These are phyloP conservation scores for Coelopa pilipes DNA, from an alignment of 2,888 invertebrate species.

Conservation along the genomic window DNA sequence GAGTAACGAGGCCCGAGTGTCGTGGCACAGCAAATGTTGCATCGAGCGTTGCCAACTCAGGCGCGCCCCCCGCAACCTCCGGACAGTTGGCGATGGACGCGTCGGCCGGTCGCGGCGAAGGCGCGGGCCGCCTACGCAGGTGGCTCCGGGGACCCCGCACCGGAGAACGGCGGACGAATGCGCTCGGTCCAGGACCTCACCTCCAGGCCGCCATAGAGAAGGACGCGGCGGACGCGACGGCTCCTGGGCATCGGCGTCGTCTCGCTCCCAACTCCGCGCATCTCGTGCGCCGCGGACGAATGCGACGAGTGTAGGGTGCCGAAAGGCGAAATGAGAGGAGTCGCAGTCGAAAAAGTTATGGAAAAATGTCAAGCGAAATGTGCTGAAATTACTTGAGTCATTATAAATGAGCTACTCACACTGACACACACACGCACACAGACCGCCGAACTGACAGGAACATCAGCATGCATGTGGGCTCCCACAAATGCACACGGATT, in stretches of 20 bases:
- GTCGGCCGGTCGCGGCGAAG: too few relatives aligned
- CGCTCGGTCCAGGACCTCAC: too few relatives aligned
- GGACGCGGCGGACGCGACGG: too few relatives aligned
- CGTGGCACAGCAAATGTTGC: constrained; percentile 51
- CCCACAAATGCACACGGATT: background rate
- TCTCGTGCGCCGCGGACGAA: too few relatives aligned
- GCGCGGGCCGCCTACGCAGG: background rate
- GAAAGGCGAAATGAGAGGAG: background rate
- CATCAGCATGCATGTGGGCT: background rate
- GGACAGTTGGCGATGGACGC: background rate
- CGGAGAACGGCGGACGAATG: background rate
- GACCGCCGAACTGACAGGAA: too few relatives aligned
- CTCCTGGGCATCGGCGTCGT: too few relatives aligned
- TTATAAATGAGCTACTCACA: constrained; percentile 21
- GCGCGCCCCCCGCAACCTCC: background rate
- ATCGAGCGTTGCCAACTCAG: constrained; percentile 42
- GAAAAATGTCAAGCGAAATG: background rate
- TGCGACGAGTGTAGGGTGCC: too few relatives aligned
- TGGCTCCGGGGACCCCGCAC: background rate
- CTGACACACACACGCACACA: background rate
- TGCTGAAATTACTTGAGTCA: constrained; percentile 13
- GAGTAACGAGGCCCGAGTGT: constrained; percentile 58
- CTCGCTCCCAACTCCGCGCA: too few relatives aligned
- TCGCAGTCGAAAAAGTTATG: background rate
- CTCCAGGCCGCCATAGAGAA: too few relatives aligned